Base-by-base conservation (phyloP, 2,888 invertebrate genomes). In the Leucophenga montana region DNA sequence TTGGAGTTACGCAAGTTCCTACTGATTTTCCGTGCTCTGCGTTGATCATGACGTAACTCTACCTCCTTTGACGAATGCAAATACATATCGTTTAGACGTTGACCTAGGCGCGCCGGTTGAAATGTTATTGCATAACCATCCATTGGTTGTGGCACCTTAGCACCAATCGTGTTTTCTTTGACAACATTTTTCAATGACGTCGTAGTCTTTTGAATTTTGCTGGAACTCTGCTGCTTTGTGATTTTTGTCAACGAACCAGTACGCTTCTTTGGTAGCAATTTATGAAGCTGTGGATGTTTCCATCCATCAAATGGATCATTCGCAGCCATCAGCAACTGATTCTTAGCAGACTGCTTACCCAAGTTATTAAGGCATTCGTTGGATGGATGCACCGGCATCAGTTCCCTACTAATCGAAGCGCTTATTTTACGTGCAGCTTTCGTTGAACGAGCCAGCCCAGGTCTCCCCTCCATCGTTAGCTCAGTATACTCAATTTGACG, bases 361-460 rank as follows among this genome's bases (percentile, higher is more conserved):
- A n/a, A 20, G 13, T 22, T 48, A 1, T 22, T 4, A 6, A 64
- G 70, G 3, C 77, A 64, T 0, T 56, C 20, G 27, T 78, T 79
- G 0, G 74, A 79, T 0, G 16, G 9, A 56, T 79, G 68, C 0
- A 80, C 18, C 0, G 71, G 64, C 80, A 81, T 81, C 13, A 81
- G 68, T 0, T 84, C 81, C 0, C 70, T 67, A n/a, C 74, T 74
- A 1, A 81, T 80, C 27, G 84, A 72, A 0, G 54, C 73, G 54
- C 82, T 82, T 0, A 82, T 77, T 4, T 78, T 68, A 3, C 9
- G 62, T 5, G 77, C 80, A 31, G 68, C 1, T 9, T 73, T 62
- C 0, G 11, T 1, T 0, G 22, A 20, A 20, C 48, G 5, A 46
- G 66, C 0, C 57, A 70, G 1, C 53, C 59, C 11, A 66, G 64